Percentiles rank a stretch among this genome's conserved stretches.
Conservation (phyloP, 1,140 invertebrate species). For the Platyura marginata region DNA sequence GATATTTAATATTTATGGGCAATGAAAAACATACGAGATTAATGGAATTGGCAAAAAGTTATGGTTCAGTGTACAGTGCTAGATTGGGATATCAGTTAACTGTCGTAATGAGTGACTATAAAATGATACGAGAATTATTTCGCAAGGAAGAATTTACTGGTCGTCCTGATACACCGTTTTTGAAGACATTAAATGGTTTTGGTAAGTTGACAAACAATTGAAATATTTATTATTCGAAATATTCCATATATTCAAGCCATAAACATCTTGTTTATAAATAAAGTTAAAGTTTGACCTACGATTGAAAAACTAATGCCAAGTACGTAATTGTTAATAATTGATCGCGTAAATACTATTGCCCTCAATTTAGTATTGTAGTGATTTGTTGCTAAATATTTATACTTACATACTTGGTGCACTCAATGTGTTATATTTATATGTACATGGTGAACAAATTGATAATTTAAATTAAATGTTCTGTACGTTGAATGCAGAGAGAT, state of each 20-base stretch:
- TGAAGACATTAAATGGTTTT: conserved; percentile 69
- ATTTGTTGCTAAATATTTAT: too few species aligned
- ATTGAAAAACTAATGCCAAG: background rate
- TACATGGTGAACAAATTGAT: too few species aligned
- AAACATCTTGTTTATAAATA: too few species aligned
- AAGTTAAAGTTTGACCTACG: background rate
- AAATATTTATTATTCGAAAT: background rate
- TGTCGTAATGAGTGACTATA: conserved; percentile 70
- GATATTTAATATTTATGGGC: conserved; percentile 62
- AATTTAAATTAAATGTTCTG: too few species aligned
- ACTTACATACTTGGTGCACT: too few species aligned
- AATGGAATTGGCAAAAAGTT: conserved; percentile 49
- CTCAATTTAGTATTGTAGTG: too few species aligned
- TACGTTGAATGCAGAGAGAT: too few species aligned
- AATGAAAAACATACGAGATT: conserved; percentile 59
- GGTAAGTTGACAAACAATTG: conserved; percentile 45
- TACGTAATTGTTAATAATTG: background rate
- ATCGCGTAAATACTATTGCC: too few species aligned
- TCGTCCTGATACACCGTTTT: conserved; percentile 64
- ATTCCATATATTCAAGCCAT: background rate
- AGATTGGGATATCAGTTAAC: conserved; percentile 60
- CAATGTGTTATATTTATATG: too few species aligned
- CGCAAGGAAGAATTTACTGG: conserved; percentile 68
- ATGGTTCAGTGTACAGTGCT: conserved; percentile 66
- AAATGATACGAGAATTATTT: conserved; percentile 67